Evolutionary conservation across 2,888 invertebrate genomes (phyloP), one percentile per base, ranked within the genome.

Genomic region (Vandiemenella viatica): DNA sequence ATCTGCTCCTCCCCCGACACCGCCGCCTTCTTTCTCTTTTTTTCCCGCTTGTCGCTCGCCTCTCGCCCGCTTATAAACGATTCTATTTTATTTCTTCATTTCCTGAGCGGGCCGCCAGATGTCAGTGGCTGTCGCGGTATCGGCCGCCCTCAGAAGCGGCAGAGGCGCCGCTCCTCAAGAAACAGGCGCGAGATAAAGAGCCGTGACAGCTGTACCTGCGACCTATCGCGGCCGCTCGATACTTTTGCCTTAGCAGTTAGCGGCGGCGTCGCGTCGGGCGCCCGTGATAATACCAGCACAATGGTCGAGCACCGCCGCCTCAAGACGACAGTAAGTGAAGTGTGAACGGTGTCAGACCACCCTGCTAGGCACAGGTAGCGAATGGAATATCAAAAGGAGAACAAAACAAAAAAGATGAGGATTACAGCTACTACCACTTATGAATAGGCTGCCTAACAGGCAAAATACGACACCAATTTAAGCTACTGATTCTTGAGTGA

Each of bases 1-100:
- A 23, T 23, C 17, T 23, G 38, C 38, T n/a, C n/a, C n/a, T n/a
- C 20, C 37, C 8, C 5, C 23, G 21, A 41, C 46, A 41, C 16
- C n/a, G n/a, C 21, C 46, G 13, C 40, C 19, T 18, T 18, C 42
- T 20, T 8, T 21, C 21, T 10, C 32, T 32, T 32, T 32, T 32
- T 32, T 32, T 42, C 18, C 42, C 42, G 17, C 42, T 42, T 21
- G 20, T 42, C 21, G 19, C 21, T 32, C 32, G 10, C 32, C 32
- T 10, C n/a, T 32, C 13, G 32, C 21, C 18, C n/a, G 19, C 42
- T 42, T 42, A 21, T 41, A 46, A 46, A 46, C 46, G 51, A 48
- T 48, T 43, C 37, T 48, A 48, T 48, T 51, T 48, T 48, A 48
- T 48, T 51, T 48, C 48, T 51, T 51, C 51, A 48, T 51, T 51